These are phyloP conservation scores for Hemistola chrysoprasaria DNA, from an alignment of 2,888 invertebrate species.

Conservation along the genomic window DNA sequence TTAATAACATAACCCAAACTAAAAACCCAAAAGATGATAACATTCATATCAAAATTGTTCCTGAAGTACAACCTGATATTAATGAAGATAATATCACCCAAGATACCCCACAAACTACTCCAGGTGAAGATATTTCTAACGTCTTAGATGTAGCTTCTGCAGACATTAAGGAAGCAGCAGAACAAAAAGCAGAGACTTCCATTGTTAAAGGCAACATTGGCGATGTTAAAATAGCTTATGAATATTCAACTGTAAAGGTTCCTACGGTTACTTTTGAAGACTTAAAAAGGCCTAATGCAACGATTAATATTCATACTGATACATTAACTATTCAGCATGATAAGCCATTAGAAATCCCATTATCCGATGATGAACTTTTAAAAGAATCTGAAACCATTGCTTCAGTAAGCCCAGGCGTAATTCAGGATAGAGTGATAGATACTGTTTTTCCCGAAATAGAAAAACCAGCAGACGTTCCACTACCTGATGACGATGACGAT, in stretches of 20 bases:
- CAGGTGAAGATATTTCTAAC: not conserved
- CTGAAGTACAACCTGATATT: not conserved
- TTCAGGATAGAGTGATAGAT: not conserved
- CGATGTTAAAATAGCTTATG: no score
- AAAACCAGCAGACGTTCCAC: slow-evolving; percentile 44
- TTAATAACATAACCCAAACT: no score
- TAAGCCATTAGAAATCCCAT: not conserved
- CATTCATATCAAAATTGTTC: not conserved
- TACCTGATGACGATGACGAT: slow-evolving; percentile 54
- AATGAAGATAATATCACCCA: not conserved
- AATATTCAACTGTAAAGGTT: no score
- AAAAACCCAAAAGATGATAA: no score
- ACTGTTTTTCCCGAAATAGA: not conserved
- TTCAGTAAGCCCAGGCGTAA: not conserved
- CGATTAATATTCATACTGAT: no score
- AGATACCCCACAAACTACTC: not conserved
- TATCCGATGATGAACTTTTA: slow-evolving; percentile 6
- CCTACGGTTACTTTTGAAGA: no score
- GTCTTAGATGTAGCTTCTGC: no score
- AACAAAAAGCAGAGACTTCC: no score
- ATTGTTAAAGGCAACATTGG: no score
- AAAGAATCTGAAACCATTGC: not conserved
- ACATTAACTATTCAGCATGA: no score
- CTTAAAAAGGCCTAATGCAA: no score
- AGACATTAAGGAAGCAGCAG: no score